Conservation (phyloP, 2,888 invertebrate genomes). For the Crematogaster levior region DNA sequence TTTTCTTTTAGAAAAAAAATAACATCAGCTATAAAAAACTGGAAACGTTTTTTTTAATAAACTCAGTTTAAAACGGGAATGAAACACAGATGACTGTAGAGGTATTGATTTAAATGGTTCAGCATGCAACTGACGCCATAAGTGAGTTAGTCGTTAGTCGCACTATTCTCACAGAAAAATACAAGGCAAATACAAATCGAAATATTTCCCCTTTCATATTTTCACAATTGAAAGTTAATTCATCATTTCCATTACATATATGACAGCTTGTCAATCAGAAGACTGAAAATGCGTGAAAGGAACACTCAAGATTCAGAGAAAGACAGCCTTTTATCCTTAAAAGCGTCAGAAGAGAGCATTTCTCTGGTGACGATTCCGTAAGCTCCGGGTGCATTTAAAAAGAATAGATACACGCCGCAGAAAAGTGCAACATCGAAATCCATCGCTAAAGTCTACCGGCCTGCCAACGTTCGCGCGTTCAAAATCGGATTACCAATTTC, state of each 20-base stretch:
- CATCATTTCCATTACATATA: not conserved
- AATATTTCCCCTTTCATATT: not conserved
- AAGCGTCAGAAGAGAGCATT: not conserved
- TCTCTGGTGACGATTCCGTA: not conserved
- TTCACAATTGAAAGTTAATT: not conserved
- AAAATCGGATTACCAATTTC: conserved; percentile 44
- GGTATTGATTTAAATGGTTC: conserved; percentile 37
- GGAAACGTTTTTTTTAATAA: conserved; percentile 20
- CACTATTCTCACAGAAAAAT: conserved; percentile 7
- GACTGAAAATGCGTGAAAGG: not conserved
- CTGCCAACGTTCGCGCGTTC: conserved; percentile 18
- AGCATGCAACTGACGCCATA: conserved; percentile 14
- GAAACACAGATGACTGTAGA: not conserved
- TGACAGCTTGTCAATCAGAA: not conserved
- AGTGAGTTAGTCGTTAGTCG: conserved; percentile 37
- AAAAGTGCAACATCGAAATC: conserved; percentile 6
- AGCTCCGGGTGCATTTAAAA: not conserved
- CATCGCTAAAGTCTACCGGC: conserved; percentile 33
- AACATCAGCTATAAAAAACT: conserved; percentile 2
- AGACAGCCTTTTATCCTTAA: not conserved
- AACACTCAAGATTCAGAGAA: conserved; percentile 1
- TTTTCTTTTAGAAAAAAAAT: conserved; percentile 19
- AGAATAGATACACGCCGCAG: not conserved
- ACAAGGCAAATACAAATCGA: not conserved
- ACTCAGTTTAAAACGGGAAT: conserved; percentile 34